Evolutionary conservation across 2,888 invertebrate genomes (phyloP).

Genomic region (Matsumyia berberina): DNA sequence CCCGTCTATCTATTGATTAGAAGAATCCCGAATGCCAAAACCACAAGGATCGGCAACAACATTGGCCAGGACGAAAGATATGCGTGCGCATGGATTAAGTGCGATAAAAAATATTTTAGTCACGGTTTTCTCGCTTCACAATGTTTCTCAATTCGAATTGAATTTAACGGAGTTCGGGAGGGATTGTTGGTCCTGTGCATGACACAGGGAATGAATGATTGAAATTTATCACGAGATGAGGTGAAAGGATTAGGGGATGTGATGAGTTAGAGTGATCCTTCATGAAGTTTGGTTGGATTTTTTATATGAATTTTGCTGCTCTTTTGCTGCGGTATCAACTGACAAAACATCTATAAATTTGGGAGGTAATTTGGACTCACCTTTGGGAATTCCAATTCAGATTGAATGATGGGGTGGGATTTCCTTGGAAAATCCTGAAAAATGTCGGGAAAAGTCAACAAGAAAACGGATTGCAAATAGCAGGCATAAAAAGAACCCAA

Average conservation of each 20-base stretch:
- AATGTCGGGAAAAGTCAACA: no score
- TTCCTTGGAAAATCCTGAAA: no score
- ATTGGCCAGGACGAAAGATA: conserved; percentile 13
- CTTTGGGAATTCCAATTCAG: conserved; percentile 42
- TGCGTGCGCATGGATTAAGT: conserved; percentile 74
- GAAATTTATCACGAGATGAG: conserved; percentile 31
- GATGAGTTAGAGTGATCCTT: conserved; percentile 15
- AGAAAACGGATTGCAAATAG: no score
- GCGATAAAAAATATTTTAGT: conserved; percentile 82
- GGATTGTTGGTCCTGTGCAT: conserved; percentile 40
- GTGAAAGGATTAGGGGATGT: conserved; percentile 64
- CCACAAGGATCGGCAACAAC: conserved; percentile 46
- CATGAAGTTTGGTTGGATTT: background rate
- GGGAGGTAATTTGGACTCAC: conserved; percentile 1
- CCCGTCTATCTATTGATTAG: conserved; percentile 22
- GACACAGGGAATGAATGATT: conserved; percentile 35
- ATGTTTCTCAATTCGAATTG: conserved; percentile 81
- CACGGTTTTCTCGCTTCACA: conserved; percentile 84
- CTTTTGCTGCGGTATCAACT: conserved; percentile 10
- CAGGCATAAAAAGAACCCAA: no score
- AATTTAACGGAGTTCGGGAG: conserved; percentile 32
- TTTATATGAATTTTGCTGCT: conserved; percentile 4
- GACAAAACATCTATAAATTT: conserved; percentile 59
- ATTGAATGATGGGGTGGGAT: conserved; percentile 2
- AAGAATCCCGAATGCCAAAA: conserved; percentile 9